Conservation (phyloP, 2,888 invertebrate genomes). For the Andrena dorsata region DNA sequence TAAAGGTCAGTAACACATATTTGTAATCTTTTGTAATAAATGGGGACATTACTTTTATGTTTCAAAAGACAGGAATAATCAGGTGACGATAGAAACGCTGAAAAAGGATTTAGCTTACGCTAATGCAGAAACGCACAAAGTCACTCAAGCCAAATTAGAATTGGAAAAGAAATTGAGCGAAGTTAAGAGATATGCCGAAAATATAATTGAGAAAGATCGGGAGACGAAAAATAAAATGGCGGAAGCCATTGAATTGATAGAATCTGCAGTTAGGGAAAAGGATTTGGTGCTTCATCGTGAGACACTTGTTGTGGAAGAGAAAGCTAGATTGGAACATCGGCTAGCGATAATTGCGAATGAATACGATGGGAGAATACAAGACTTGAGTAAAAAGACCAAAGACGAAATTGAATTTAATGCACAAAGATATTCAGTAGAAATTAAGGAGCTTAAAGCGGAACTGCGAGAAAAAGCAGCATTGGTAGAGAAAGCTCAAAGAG, state of each 20-base stretch:
- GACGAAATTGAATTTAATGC: conserved; percentile 87
- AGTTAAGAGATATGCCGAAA: conserved; percentile 83
- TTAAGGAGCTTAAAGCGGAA: conserved; percentile 87
- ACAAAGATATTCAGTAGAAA: conserved; percentile 86
- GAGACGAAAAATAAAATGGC: conserved; percentile 86
- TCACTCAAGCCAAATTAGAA: conserved; percentile 73
- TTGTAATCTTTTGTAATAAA: conserved; percentile 18
- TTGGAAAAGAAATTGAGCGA: conserved; percentile 84
- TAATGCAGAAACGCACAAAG: conserved; percentile 77
- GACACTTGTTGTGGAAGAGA: conserved; percentile 76
- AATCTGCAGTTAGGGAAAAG: conserved; percentile 87
- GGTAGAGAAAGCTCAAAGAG: conserved; percentile 86
- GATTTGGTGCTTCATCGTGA: conserved; percentile 86
- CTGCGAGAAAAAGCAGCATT: conserved; percentile 87
- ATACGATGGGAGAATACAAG: conserved; percentile 83
- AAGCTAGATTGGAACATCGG: conserved; percentile 72
- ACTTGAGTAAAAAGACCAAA: conserved; percentile 87
- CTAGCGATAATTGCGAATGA: conserved; percentile 75
- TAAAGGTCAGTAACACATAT: conserved; percentile 70
- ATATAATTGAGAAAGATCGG: conserved; percentile 84
- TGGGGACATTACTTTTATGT: conserved; percentile 45
- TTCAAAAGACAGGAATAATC: conserved; percentile 68
- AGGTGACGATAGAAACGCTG: conserved; percentile 69
- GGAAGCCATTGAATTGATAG: conserved; percentile 87
- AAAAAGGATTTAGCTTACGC: conserved; percentile 75